phyloP scores from a whole-genome alignment of 2,888 invertebrate species.

The Panzeria rudis region DNA sequence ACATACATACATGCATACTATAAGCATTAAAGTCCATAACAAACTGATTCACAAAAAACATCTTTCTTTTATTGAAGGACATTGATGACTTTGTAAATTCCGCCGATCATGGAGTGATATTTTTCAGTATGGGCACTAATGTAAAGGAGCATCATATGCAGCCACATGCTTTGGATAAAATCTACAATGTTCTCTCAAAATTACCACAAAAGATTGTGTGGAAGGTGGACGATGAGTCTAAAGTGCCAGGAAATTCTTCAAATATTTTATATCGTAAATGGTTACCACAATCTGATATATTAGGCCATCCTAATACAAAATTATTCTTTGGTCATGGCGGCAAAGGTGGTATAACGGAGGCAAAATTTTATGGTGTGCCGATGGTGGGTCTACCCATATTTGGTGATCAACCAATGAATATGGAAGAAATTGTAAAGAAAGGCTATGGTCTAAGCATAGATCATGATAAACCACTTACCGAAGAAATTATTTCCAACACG shows the following conservation, averaged over 20 bases:
- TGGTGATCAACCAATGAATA: slow-evolving; percentile 78
- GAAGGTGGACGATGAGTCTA: slow-evolving; percentile 85
- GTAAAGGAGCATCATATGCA: slow-evolving; percentile 82
- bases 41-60: too few relatives aligned
- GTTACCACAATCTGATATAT: slow-evolving; percentile 87
- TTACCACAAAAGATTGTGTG: slow-evolving; percentile 86
- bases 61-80: slow-evolving; percentile 72
- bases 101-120: slow-evolving; percentile 82
- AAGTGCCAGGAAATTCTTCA: slow-evolving; percentile 76
- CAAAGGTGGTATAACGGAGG: slow-evolving; percentile 86
- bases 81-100: slow-evolving; percentile 79
- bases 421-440: slow-evolving; percentile 88
- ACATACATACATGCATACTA: too few relatives aligned
- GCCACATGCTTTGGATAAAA: slow-evolving; percentile 83
- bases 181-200: slow-evolving; percentile 85
- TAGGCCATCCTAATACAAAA: slow-evolving; percentile 85
- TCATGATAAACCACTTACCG: slow-evolving; percentile 63
- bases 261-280: slow-evolving; percentile 84
- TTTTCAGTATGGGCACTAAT: slow-evolving; percentile 84
- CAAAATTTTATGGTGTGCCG: slow-evolving; percentile 85
- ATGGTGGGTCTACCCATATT: slow-evolving; percentile 75
- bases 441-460: slow-evolving; percentile 82
- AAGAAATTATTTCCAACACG: slow-evolving; percentile 63
- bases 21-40: too few relatives aligned
- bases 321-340: slow-evolving; percentile 87